Evolutionary conservation across 2,797 vertebrate genomes (phyloP).

Genomic region (Sarcophilus harrisii): DNA sequence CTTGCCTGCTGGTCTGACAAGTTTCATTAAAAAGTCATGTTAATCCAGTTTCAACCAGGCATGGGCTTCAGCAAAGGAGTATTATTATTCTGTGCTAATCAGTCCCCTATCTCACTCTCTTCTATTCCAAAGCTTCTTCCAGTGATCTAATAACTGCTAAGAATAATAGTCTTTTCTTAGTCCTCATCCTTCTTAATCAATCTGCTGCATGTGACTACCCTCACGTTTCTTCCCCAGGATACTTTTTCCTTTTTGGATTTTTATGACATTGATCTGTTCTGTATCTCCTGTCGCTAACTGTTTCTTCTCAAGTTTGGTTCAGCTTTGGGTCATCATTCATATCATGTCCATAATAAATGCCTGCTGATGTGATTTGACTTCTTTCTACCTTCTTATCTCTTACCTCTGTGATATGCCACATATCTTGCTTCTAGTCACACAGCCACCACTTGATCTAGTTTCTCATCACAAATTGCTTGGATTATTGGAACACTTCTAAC

Average conservation of each 20-base stretch:
- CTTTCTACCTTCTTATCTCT: not conserved
- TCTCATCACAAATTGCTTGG: constrained; percentile 22
- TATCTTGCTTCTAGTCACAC: not conserved
- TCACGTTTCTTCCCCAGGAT: not conserved
- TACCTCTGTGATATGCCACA: not conserved
- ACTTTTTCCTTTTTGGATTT: not conserved
- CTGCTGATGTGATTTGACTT: not conserved
- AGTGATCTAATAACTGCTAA: constrained; percentile 34
- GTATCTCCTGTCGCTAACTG: not conserved
- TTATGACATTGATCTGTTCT: not conserved
- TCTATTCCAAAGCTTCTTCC: not conserved
- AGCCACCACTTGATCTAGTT: not conserved
- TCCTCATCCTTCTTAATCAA: not conserved
- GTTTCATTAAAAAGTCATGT: not conserved
- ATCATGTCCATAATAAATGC: not conserved
- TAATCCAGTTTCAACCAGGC: not conserved
- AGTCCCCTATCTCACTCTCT: not conserved
- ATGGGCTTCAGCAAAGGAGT: not conserved
- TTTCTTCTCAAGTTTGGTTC: not conserved
- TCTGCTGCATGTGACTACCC: not conserved
- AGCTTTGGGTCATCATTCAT: not conserved
- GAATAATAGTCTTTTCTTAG: not conserved
- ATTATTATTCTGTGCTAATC: not conserved
- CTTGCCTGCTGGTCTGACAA: rapidly evolving
- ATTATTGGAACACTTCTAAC: constrained; percentile 5